phyloP scores from a whole-genome alignment of 2,797 vertebrate species.

The Glyptemys insculpta region DNA sequence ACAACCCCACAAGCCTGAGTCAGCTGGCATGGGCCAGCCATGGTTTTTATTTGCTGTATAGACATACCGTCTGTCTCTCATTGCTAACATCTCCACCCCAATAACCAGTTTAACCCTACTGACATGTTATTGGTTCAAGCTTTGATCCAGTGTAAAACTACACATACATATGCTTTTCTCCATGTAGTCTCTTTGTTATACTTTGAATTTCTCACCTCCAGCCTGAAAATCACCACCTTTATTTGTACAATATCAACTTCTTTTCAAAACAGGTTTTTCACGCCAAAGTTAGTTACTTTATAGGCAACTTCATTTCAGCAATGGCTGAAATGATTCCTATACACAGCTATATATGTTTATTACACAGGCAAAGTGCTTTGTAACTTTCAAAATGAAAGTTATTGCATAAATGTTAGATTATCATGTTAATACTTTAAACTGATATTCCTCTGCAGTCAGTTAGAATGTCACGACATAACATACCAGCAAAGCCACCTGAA shows the following conservation, averaged over 20 bases:
- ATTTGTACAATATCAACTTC: not conserved
- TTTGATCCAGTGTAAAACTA: not conserved
- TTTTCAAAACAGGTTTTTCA: not conserved
- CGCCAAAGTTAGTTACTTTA: not conserved
- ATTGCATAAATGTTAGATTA: not conserved
- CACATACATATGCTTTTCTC: not conserved
- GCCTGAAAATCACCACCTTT: not conserved
- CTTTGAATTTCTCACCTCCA: not conserved
- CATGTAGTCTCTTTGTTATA: not conserved
- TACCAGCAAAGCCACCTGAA: not conserved
- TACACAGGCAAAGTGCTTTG: not conserved
- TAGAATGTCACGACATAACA: not conserved
- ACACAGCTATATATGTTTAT: not conserved
- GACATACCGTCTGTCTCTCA: not conserved
- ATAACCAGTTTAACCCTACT: not conserved
- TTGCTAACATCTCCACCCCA: not conserved
- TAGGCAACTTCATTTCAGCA: slow-evolving; percentile 9
- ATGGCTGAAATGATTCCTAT: not conserved
- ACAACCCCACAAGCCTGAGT: not conserved
- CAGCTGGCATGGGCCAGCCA: not conserved
- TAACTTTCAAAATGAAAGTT: not conserved
- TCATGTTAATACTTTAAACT: slow-evolving; percentile 9
- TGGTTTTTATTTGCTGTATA: not conserved
- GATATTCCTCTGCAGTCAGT: slow-evolving; percentile 22
- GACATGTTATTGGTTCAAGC: not conserved